These are phyloP conservation scores for Tetramorium alpestre DNA, from an alignment of 1,140 invertebrate genomes.

Conservation along the genomic window DNA sequence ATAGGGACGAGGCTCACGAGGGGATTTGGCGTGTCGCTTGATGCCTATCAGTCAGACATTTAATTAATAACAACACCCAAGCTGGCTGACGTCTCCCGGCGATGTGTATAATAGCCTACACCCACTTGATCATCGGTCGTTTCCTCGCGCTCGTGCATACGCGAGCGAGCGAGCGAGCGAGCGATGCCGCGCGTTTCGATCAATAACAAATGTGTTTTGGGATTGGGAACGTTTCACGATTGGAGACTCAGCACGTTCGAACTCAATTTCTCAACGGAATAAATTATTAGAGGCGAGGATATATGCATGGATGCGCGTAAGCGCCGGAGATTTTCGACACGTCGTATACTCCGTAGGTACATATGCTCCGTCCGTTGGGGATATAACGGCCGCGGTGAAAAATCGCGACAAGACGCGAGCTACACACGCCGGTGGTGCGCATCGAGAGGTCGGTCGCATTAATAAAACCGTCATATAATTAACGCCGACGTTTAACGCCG, in stretches of 20 bases:
- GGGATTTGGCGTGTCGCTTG: conserved; percentile 80
- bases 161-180: conserved; percentile 45
- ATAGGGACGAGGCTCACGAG: conserved; percentile 77
- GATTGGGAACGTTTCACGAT: conserved; percentile 50
- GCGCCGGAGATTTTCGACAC: conserved; percentile 39
- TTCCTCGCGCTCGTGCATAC: conserved; percentile 60
- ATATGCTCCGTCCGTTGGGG: neutral
- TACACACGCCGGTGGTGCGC: too few relatives aligned
- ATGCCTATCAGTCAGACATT: conserved; percentile 85
- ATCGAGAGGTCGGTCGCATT: conserved; percentile 37
- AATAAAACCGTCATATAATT: conserved; percentile 60
- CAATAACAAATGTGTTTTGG: conserved; percentile 60
- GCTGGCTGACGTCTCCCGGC: conserved; percentile 82
- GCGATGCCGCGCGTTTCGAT: conserved; percentile 79
- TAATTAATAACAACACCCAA: conserved; percentile 86
- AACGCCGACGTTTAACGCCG: conserved; percentile 58
- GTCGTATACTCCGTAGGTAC: neutral
- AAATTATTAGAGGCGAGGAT: conserved; percentile 41
- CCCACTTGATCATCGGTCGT: conserved; percentile 82
- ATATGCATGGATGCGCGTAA: neutral
- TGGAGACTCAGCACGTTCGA: conserved; percentile 41
- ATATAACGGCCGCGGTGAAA: conserved; percentile 10
- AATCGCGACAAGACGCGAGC: conserved; percentile 31
- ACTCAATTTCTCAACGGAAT: conserved; percentile 49
- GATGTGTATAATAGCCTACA: conserved; percentile 84